These are phyloP conservation scores for Penaeus chinensis DNA, from an alignment of 1,140 invertebrate genomes.

Conservation along the genomic window DNA sequence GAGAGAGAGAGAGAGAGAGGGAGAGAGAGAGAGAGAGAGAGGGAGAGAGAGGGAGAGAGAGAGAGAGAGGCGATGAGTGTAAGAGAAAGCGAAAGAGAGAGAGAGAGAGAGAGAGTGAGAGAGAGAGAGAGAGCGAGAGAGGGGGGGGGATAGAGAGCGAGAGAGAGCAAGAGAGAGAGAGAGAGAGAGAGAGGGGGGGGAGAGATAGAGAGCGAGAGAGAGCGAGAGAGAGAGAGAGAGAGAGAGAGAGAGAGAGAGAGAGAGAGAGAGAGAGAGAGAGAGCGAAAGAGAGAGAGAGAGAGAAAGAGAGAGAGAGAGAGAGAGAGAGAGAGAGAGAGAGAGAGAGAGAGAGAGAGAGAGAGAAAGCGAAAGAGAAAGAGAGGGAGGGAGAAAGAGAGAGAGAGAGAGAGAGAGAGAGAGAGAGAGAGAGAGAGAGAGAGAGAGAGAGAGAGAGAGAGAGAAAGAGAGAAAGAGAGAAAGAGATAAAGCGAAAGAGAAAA, in stretches of 20 bases:
- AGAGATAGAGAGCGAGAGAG: slow-evolving; percentile 24
- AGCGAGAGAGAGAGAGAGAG: slow-evolving; percentile 34
- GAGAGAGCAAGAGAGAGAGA: no score
- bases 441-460: slow-evolving; percentile 4
- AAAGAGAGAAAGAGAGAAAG: background rate
- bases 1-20: slow-evolving; percentile 1
- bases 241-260: slow-evolving; percentile 18
- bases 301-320: background rate
- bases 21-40: slow-evolving; percentile 8
- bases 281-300: slow-evolving; percentile 14
- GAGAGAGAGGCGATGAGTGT: background rate
- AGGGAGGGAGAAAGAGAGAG: slow-evolving; percentile 32
- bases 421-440: slow-evolving; percentile 9
- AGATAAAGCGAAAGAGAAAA: background rate
- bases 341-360: no score
- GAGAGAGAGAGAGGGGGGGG: no score
- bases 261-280: slow-evolving; percentile 3
- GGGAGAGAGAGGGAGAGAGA: background rate
- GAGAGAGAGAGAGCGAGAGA: no score
- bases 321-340: background rate
- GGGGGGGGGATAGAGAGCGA: no score
- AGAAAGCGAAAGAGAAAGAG: slow-evolving; percentile 13
- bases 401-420: slow-evolving; percentile 20
- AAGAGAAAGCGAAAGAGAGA: background rate
- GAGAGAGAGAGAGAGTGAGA: no score